phyloP scores from a whole-genome alignment of 2,113 vertebrate species.

The Lepus americanus region DNA sequence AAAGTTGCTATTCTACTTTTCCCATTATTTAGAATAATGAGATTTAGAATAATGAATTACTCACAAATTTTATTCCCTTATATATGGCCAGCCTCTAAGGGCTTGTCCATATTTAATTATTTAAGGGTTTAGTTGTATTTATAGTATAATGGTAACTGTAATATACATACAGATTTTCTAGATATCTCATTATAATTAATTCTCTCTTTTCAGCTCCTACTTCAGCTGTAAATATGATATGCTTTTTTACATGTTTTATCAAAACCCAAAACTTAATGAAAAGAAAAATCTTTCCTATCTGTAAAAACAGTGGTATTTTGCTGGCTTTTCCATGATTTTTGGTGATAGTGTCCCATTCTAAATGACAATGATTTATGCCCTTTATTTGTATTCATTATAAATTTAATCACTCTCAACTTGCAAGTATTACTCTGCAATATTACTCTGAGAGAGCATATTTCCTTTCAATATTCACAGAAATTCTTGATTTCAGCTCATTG shows the following conservation, averaged over 20 bases:
- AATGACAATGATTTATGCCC: background rate
- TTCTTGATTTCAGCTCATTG: background rate
- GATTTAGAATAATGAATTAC: background rate
- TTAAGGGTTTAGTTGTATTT: background rate
- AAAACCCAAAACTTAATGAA: background rate
- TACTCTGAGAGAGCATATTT: background rate
- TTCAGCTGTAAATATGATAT: background rate
- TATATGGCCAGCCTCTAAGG: background rate
- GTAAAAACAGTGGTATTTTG: background rate
- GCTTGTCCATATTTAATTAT: background rate
- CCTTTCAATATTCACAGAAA: background rate
- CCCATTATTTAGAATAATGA: background rate
- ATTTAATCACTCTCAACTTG: background rate
- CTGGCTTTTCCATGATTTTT: background rate
- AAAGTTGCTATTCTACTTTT: background rate
- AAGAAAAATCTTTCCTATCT: background rate
- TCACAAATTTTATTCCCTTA: background rate
- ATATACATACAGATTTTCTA: background rate
- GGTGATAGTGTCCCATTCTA: background rate
- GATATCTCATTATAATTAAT: background rate
- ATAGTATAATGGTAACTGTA: background rate
- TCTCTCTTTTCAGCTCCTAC: background rate
- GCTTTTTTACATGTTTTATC: background rate
- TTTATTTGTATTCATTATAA: background rate
- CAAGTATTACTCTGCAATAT: background rate